Evolutionary conservation across 1,140 invertebrate species (phyloP), one percentile per base, ranked within the genome.

Genomic region (Vanessa tameamea): DNA sequence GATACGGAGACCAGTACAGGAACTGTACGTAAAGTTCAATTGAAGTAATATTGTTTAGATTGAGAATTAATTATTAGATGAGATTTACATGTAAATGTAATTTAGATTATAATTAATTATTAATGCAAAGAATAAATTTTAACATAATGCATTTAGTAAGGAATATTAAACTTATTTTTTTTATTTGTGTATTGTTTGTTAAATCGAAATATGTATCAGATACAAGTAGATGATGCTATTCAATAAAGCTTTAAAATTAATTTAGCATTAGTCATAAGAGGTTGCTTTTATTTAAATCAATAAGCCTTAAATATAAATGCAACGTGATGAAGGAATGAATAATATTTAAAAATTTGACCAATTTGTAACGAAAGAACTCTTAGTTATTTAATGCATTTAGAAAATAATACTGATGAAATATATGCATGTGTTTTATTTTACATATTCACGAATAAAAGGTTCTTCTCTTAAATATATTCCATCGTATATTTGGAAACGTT

Each of bases 1-100:
- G 93, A 93, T 70, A 93, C 93, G 47, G 93, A 93, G 84, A 82
- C 87, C 7, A 93, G 93, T 82, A 93, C 90, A n/a, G 92, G 90
- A 12, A 93, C 93, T 15, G 93, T 93, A 7, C 90, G 84, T 78
- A 89, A 88, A 80, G 82, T 92, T 47, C 85, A 90, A 66, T 47
- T 87, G 47, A 83, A 87, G 37, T 64, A 20, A 72, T 16, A 43
- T 51, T 14, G 7, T 12, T 51, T 51, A 51, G 48, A 51, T 51
- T 51, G 2, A 51, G 5, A 12, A 15, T 51, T 14, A n/a, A 12
- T n/a, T 37, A 5, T 37, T 9, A 8, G 7, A 43, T 43, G 9
- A 43, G 37, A 43, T 8, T 43, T 3, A 43, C 37, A 43, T 43
- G 8, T 43, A 43, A 43, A 43, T 43, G 37, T 43, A 43, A 5